Base-by-base conservation (phyloP, 2,797 vertebrate genomes). In the Malacoctenus gilli region DNA sequence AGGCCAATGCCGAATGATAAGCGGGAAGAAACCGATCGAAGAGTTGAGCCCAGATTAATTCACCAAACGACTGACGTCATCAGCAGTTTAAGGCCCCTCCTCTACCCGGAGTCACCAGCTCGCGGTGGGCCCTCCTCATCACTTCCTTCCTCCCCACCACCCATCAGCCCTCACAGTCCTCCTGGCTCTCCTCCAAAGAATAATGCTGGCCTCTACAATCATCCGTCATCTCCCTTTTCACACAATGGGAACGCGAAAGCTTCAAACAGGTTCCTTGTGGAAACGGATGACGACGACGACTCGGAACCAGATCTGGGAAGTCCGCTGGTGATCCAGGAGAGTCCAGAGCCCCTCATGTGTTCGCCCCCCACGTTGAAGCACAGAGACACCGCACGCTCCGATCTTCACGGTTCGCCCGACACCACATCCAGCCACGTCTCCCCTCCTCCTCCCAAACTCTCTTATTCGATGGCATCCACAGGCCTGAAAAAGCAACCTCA, bases 271-370 rank as follows among this genome's bases (percentile, higher is more conserved):
- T 0, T 9, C 72, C 1, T 79, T 51, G 9, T 89, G 49, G 89
- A 88, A 11, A 86, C 86, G 0, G 90, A 92, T n/a, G 66, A 89
- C 2, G 68, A 84, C 0, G 4, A 84, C 0, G 5, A 87, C 32
- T 85, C 75, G 0, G 79, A 91, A 8, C 74, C 91, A 0, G 90
- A 93, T 13, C 81, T 92, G 4, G 92, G 90, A 1, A 87, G 28
- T 30, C 90, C 92, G 0, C 86, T 94, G 0, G 49, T 89, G 35
- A 93, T 92, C 76, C 93, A 68, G 36, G 87, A 94, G 68, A 89
- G 89, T 72, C 87, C 77, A 14, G 89, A 92, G 10, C 78, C 84
- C 32, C n/a, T n/a, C n/a, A 68, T 74, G 42, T 77, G n/a, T 85
- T 81, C 84, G 1, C 86, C 73, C 44, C 89, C 82, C n/a, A 91